Evolutionary conservation across 2,888 invertebrate genomes (phyloP), one percentile per base, ranked within the genome.

Genomic region (Gasteruption jaculator): DNA sequence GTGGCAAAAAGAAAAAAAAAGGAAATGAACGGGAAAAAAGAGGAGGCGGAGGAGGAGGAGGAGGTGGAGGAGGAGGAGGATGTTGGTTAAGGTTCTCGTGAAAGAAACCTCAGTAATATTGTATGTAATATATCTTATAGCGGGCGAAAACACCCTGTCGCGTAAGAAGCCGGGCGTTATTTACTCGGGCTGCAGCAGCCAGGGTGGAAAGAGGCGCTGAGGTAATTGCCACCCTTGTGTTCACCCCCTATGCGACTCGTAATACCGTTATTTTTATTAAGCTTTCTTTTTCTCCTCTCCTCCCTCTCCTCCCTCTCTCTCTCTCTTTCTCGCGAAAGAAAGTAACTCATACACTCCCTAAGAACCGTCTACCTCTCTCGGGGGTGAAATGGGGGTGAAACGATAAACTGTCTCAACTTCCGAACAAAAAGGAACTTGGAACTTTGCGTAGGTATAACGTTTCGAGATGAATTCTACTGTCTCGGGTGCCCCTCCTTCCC

Each of bases 211-310:
- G n/a, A n/a, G n/a, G n/a, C n/a, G n/a, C n/a, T n/a, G 41, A 46
- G 49, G 50, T 57, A 59, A 58, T 54, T 58, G 52, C 53, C 45
- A 45, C 43, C 51, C 46, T 32, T 19, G 21, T 19, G 18, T 31
- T 25, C 31, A 8, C 45, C 22, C 37, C 36, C 27, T 32, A 36
- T 34, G 31, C 43, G 38, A 38, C 40, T 46, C 47, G 43, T 53
- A 51, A 53, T 54, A 47, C 45, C 53, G 41, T 54, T 49, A 54
- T 55, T 58, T 57, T 58, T 57, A 57, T 57, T 53, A 58, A 57
- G 54, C 52, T 57, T 57, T n/a, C n/a, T n/a, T n/a, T n/a, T n/a
- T n/a, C n/a, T n/a, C n/a, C n/a, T n/a, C n/a, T n/a, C n/a, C n/a
- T n/a, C n/a, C n/a, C n/a, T n/a, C n/a, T n/a, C n/a, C n/a, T n/a